Evolutionary conservation across 2,888 invertebrate genomes (phyloP), one percentile per base, ranked within the genome.

Genomic region (Neoscelio sp.): DNA sequence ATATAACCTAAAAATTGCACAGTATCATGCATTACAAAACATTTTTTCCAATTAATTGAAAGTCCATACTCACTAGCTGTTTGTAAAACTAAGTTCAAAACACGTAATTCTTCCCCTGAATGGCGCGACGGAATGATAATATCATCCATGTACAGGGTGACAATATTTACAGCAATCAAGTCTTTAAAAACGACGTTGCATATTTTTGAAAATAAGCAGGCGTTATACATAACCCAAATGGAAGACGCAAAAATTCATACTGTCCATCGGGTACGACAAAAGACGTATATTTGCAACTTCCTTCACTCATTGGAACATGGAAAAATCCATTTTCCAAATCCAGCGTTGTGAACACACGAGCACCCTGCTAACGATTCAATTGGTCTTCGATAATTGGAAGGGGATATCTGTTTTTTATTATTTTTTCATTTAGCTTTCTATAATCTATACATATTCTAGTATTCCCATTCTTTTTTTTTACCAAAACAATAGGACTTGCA

Each of bases 361-460:
- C n/a, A n/a, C n/a, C n/a, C n/a, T n/a, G n/a, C n/a, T n/a, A n/a
- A n/a, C n/a, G 17, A 33, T 70, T 54, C 15, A 77, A n/a, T 4
- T 71, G 26, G 1, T 78, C 75, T 2, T 80, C 71, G 8, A 78
- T 75, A 6, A 76, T n/a, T 3, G 75, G 68, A 0, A 78, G 6
- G 0, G 75, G 71, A 33, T 67, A 71, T 10, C 60, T 7, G 1
- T 42, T 56, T 15, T 50, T 73, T 4, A 73, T 13, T 0, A 82
- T 65, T 5, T 70, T 85, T 7, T 75, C 65, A 79, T 91, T 91
- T 1, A 91, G 42, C 13, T 79, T 74, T 8, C 91, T 67, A 71
- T 87, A 91, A 70, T 91, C 90, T 0, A 91, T 83, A 74, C 90
- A 91, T 8, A 87, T 46, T 56, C 86, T 64, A 6, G 64, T 60